These are phyloP conservation scores for Drosophila neocordata DNA, from an alignment of 1,140 invertebrate species.

Conservation along the genomic window DNA sequence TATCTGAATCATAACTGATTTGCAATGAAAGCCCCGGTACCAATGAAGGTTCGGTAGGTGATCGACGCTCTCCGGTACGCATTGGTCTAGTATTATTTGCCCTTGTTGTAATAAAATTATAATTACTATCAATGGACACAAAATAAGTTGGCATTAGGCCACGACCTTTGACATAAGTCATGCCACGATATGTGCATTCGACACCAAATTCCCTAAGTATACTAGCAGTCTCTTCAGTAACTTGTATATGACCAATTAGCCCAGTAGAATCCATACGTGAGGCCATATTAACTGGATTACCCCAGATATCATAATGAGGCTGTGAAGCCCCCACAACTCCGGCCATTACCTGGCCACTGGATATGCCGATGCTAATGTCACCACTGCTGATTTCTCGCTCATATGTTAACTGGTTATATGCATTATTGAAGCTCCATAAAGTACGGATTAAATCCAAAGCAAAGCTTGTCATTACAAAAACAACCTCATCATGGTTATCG, in stretches of 20 bases:
- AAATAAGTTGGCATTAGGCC: conserved; percentile 37
- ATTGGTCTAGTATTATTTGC: neutral
- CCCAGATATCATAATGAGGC: conserved; percentile 94
- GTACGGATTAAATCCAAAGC: conserved; percentile 60
- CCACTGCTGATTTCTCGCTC: conserved; percentile 7
- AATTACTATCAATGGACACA: conserved; percentile 14
- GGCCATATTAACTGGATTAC: conserved; percentile 96
- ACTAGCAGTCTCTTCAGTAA: conserved; percentile 88
- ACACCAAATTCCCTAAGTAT: conserved; percentile 84
- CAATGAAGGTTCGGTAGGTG: neutral
- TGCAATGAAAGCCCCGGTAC: neutral
- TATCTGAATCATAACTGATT: neutral
- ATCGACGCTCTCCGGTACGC: neutral
- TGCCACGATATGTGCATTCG: conserved; percentile 22
- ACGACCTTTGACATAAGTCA: conserved; percentile 33
- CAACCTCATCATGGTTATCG: conserved; percentile 35
- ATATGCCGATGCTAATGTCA: conserved; percentile 85
- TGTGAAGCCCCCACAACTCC: conserved; percentile 96
- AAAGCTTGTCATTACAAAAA: conserved; percentile 52
- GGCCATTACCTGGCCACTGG: conserved; percentile 92
- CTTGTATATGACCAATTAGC: conserved; percentile 89
- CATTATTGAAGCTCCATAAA: conserved; percentile 28
- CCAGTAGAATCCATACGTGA: conserved; percentile 95
- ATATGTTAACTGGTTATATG: conserved; percentile 20
- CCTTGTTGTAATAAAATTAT: neutral